phyloP scores from a whole-genome alignment of 2,888 invertebrate genomes.

The Agrochola circellaris region DNA sequence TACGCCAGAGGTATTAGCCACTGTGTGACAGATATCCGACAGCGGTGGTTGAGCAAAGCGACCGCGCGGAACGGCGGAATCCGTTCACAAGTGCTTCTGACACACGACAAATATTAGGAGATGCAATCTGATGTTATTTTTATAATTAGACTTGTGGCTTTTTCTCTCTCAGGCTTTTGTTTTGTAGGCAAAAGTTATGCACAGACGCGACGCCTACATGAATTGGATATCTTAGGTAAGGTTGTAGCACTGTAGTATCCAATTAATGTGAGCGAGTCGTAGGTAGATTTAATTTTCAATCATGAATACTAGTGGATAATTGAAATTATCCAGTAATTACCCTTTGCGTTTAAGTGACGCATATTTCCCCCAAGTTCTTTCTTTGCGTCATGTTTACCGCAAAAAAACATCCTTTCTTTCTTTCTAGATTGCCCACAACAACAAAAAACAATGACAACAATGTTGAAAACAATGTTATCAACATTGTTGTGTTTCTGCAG shows the following conservation, averaged over 20 bases:
- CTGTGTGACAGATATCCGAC: constrained; percentile 59
- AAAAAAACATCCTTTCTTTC: too few relatives aligned
- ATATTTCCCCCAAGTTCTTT: too few relatives aligned
- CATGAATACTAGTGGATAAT: neutral
- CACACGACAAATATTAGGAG: constrained; percentile 38
- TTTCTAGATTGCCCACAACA: too few relatives aligned
- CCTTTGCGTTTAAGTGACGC: too few relatives aligned
- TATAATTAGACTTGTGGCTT: neutral
- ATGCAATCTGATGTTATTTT: constrained; percentile 21
- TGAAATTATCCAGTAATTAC: neutral
- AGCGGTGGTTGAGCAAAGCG: constrained; percentile 34
- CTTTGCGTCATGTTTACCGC: too few relatives aligned
- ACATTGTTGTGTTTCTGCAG: too few relatives aligned
- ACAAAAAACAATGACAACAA: too few relatives aligned
- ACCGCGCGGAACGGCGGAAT: constrained; percentile 41
- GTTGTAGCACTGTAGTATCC: neutral
- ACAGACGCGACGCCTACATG: neutral
- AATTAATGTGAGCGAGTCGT: too few relatives aligned
- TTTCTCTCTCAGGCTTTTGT: neutral
- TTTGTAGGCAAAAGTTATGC: neutral
- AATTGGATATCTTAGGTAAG: neutral
- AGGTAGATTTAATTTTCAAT: neutral
- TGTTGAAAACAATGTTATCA: too few relatives aligned
- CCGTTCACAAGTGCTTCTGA: constrained; percentile 53
- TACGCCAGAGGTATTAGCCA: constrained; percentile 43